phyloP scores from a whole-genome alignment of 2,113 vertebrate genomes.

The Mesoclemmys tuberculata region DNA sequence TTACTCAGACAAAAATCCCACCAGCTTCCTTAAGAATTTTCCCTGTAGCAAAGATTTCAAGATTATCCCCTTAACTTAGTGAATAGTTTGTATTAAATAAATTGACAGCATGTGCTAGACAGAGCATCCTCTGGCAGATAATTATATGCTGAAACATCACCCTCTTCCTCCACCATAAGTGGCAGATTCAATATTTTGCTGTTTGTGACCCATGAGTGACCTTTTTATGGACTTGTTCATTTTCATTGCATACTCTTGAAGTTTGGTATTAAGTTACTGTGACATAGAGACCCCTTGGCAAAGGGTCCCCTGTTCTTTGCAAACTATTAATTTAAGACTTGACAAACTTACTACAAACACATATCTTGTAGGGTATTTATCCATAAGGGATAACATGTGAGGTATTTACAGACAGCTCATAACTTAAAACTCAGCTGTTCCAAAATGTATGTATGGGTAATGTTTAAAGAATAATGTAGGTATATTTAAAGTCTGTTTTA shows the following conservation, averaged over 20 bases:
- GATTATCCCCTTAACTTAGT: slow-evolving; percentile 36
- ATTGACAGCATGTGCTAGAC: slow-evolving; percentile 3
- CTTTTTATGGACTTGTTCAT: neutral
- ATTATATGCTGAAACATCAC: slow-evolving; percentile 34
- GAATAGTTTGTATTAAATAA: slow-evolving; percentile 52
- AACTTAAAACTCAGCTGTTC: neutral
- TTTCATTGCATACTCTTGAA: slow-evolving; percentile 15
- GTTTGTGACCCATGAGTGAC: slow-evolving; percentile 3
- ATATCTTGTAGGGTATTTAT: neutral
- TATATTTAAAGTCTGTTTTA: neutral
- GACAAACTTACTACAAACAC: neutral
- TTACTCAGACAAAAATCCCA: slow-evolving; percentile 23
- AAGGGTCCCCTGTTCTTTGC: neutral
- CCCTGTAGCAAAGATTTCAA: slow-evolving; percentile 19
- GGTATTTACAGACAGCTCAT: neutral
- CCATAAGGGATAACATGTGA: neutral
- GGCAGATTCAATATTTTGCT: slow-evolving; percentile 11
- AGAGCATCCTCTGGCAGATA: neutral
- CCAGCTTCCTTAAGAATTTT: slow-evolving; percentile 15
- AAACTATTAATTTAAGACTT: neutral
- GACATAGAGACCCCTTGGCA: neutral
- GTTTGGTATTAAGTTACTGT: neutral
- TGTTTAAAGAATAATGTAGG: neutral
- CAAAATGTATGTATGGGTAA: neutral
- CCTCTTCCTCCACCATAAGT: neutral